phyloP scores from a whole-genome alignment of 2,113 vertebrate species.

The Tupaia chinensis region DNA sequence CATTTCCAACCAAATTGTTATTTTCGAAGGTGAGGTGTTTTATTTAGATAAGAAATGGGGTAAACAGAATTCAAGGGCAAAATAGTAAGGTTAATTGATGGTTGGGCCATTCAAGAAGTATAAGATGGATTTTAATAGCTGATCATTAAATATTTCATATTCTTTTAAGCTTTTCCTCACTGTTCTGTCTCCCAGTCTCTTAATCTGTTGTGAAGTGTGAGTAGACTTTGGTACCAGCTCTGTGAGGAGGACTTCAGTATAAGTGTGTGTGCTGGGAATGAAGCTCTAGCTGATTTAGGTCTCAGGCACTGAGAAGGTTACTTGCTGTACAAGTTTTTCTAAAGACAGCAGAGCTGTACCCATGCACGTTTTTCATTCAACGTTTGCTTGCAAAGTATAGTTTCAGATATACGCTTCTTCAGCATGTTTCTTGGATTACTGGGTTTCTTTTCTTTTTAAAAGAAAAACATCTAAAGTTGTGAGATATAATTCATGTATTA shows the following conservation, averaged over 20 bases:
- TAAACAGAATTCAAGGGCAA: slow-evolving; percentile 35
- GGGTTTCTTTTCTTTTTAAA: neutral
- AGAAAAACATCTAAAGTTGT: slow-evolving; percentile 4
- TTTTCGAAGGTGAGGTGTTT: neutral
- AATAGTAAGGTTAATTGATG: slow-evolving; percentile 61
- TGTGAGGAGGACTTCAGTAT: slow-evolving; percentile 30
- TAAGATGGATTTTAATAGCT: slow-evolving; percentile 47
- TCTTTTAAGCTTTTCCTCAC: slow-evolving; percentile 53
- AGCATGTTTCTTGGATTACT: slow-evolving; percentile 33
- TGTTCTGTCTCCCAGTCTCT: slow-evolving; percentile 59
- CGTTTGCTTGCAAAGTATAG: slow-evolving; percentile 27
- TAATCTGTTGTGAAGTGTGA: slow-evolving; percentile 53
- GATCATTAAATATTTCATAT: slow-evolving; percentile 59
- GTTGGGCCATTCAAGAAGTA: slow-evolving; percentile 63
- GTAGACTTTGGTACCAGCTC: slow-evolving; percentile 60
- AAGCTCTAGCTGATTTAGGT: slow-evolving; percentile 46
- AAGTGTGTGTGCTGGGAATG: slow-evolving; percentile 40
- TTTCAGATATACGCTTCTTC: slow-evolving; percentile 39
- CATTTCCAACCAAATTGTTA: neutral
- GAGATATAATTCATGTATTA: slow-evolving; percentile 3
- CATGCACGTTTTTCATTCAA: slow-evolving; percentile 9
- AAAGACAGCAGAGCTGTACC: neutral
- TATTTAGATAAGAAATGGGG: slow-evolving; percentile 39
- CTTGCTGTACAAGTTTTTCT: neutral
- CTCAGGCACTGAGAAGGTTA: slow-evolving; percentile 46